Conservation (phyloP, 1,140 invertebrate species). For the Drosophila bifasciata region DNA sequence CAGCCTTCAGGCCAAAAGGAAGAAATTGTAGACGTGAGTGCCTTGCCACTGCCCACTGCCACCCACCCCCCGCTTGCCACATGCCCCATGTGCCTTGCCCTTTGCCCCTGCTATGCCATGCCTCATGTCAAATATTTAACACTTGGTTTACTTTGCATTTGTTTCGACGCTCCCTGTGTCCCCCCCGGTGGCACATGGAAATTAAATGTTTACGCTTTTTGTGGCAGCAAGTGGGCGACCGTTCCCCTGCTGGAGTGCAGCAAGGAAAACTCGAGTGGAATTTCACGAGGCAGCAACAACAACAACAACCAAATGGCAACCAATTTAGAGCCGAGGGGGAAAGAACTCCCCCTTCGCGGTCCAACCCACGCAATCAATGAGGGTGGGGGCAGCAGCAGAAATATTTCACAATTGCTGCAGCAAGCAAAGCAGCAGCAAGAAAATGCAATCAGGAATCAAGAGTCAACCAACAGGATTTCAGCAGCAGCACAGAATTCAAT, state of each 20-base stretch:
- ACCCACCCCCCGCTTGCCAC: background rate
- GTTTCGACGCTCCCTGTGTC: slow-evolving; percentile 19
- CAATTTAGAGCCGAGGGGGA: slow-evolving; percentile 27
- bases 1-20: slow-evolving; percentile 37
- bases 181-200: slow-evolving; percentile 63
- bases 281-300: slow-evolving; percentile 28
- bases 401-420: slow-evolving; percentile 56
- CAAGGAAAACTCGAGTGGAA: slow-evolving; percentile 33
- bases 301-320: slow-evolving; percentile 49
- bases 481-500: background rate
- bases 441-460: slow-evolving; percentile 67
- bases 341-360: too few species aligned
- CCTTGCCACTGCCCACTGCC: slow-evolving; percentile 24
- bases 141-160: slow-evolving; percentile 76
- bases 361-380: slow-evolving; percentile 56
- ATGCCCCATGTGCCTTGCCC: slow-evolving; percentile 18
- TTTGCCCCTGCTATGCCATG: slow-evolving; percentile 27
- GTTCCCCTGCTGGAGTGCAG: slow-evolving; percentile 36
- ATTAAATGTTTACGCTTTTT: slow-evolving; percentile 82
- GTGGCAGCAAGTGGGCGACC: slow-evolving; percentile 72
- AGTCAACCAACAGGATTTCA: slow-evolving; percentile 11
- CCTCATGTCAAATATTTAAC: slow-evolving; percentile 79
- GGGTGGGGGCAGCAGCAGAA: slow-evolving; percentile 47
- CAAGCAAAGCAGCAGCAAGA: too few species aligned
- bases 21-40: slow-evolving; percentile 44